Evolutionary conservation across 2,888 invertebrate species (phyloP), one percentile per base, ranked within the genome.

Genomic region (Epinotia ramella): DNA sequence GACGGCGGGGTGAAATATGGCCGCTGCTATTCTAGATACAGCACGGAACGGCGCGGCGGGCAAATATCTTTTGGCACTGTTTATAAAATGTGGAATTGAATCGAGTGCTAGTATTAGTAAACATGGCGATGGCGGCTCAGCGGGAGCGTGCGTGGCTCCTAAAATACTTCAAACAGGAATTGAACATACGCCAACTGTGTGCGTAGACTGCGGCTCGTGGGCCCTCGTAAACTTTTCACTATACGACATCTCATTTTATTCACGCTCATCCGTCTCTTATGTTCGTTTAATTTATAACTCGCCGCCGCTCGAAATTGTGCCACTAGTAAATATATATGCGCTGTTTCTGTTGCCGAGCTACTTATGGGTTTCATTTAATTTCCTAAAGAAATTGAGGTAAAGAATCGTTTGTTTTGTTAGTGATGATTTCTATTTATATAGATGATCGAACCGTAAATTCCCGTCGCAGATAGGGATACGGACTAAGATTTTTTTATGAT

Each of bases 121-220:
- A 94, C 94, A 93, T 88, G 89, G 24, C 24, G 24, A 28, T 28
- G 24, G 87, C 86, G 85, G 84, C 84, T 84, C 82, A 77, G 71
- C 80, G 83, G 83, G 86, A 83, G 86, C 87, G 88, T 88, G 91
- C 89, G 89, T 90, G 91, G 86, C 86, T 92, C 93, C 91, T 81
- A 90, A 93, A 94, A 94, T 94, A 94, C 91, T 86, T 91, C 89
- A 88, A 91, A 91, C 91, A 93, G 92, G 92, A 93, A 89, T 94
- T 93, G 93, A 93, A 91, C 84, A 87, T 87, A 85, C 86, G 94
- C 94, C 94, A 94, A 93, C 87, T 91, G 91, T 89, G 90, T 91
- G 91, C 90, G 93, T 90, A 93, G 93, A 93, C 92, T 86, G 89
- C 89, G 90, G 85, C 88, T 90, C 88, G 89, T 88, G 84, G 82